phyloP scores from a whole-genome alignment of 2,888 invertebrate genomes.

The Ceraclea dissimilis region DNA sequence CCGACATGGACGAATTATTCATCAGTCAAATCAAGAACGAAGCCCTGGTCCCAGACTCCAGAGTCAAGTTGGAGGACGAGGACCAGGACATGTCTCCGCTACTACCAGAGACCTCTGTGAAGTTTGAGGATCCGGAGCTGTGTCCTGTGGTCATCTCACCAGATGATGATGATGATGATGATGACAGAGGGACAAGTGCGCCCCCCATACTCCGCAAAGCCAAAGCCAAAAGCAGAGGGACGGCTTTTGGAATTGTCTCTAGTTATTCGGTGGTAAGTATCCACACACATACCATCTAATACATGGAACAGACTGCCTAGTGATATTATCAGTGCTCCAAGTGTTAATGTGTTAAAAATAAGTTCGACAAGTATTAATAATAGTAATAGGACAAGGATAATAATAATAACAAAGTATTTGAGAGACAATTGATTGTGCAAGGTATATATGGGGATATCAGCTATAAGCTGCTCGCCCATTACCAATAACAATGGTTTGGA shows the following conservation, averaged over 20 bases:
- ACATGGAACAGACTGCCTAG: too few species aligned
- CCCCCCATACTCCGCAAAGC: conserved; percentile 41
- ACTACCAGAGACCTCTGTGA: not conserved
- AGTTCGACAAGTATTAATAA: too few species aligned
- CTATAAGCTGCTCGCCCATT: too few species aligned
- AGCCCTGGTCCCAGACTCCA: conserved; percentile 12
- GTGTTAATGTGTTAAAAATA: too few species aligned
- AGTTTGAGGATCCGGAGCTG: not conserved
- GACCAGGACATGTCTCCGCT: not conserved
- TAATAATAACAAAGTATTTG: too few species aligned
- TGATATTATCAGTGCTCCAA: too few species aligned
- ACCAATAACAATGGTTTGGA: too few species aligned
- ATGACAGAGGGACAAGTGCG: conserved; percentile 27
- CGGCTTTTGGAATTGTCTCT: conserved; percentile 5
- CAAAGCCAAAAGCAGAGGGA: conserved; percentile 29
- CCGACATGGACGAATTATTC: not conserved
- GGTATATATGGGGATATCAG: too few species aligned
- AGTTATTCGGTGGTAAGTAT: conserved; percentile 12
- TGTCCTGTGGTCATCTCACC: not conserved
- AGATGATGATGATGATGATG: not conserved
- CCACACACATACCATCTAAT: not conserved
- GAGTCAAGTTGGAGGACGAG: conserved; percentile 1
- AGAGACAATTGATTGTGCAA: too few species aligned
- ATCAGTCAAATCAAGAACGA: not conserved
- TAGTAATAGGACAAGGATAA: too few species aligned